Evolutionary conservation across 2,113 vertebrate species (phyloP), one percentile per base, ranked within the genome.

Genomic region (Narcine bancroftii): DNA sequence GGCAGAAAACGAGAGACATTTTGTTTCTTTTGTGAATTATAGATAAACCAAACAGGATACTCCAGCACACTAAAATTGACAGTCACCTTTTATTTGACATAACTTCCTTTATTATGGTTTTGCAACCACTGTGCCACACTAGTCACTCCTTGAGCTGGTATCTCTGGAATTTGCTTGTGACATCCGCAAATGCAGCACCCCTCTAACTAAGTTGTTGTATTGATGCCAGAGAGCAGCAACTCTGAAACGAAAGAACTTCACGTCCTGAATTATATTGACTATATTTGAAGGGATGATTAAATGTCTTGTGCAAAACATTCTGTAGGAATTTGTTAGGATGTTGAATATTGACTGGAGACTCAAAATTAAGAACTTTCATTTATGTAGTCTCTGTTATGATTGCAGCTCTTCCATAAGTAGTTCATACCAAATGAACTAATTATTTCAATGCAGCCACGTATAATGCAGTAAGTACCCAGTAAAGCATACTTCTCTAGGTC

Each of bases 1-100:
- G 53, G 19, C 81, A 87, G 11, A 87, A 87, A 87, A 60, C 21
- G 15, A 87, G 81, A 39, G 53, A 60, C 81, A 87, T 60, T 87
- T 50, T 81, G 77, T 50, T 81, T 81, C 66, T 81, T 47, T 53
- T 17, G 53, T 36, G 60, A 87, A 39, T 60, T 39, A n/a, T 36
- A 60, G 33, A 87, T 21, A 87, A 87, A 87, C 81, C 33, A 87
- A 85, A 15, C 81, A 60, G 81, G 50, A 85, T 17, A 36, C 29
- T 7, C 81, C 17, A 56, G 1, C n/a, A 56, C n/a, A 19, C n/a
- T 85, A 85, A 56, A 56, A 4, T 33, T 3, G 26, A 53, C 81
- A 60, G 3, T 36, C 13, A n/a, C 10, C 47, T n/a, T 56, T 81
- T 79, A n/a, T n/a, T 10, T 33, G 39, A 53, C 2, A 53, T 29